Percentiles rank a stretch among this genome's conserved stretches.
These are phyloP conservation scores for Busseola fusca DNA, from an alignment of 2,888 invertebrate genomes.

Conservation along the genomic window DNA sequence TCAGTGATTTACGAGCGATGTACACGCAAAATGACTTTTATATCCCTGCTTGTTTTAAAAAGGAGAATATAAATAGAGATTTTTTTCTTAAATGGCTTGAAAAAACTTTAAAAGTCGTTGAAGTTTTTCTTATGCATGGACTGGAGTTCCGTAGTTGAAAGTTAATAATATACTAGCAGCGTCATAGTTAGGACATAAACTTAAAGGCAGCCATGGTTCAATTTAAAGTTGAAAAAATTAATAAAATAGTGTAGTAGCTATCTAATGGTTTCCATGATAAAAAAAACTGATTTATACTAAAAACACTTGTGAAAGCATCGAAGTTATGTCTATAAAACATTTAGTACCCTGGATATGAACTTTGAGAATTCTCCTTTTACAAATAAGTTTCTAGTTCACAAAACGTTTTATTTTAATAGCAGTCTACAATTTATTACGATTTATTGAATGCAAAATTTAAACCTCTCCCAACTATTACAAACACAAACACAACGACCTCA, in stretches of 20 bases:
- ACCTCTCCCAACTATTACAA: neutral
- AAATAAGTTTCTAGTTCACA: neutral
- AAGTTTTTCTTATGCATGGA: conserved; percentile 44
- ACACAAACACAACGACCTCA: neutral
- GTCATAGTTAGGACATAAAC: conserved; percentile 29
- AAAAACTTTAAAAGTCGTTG: conserved; percentile 35
- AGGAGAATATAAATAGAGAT: conserved; percentile 31
- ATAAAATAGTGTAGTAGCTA: neutral
- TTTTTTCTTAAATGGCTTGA: conserved; percentile 35
- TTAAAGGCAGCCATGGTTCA: conserved; percentile 1
- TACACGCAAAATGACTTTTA: conserved; percentile 51
- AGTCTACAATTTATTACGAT: neutral
- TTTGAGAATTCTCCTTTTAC: neutral
- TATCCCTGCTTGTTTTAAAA: conserved; percentile 45
- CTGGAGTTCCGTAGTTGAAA: conserved; percentile 37
- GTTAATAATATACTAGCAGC: conserved; percentile 36
- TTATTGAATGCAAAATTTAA: neutral
- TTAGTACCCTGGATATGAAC: neutral
- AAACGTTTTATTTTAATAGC: neutral
- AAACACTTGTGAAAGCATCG: neutral
- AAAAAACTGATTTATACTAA: neutral
- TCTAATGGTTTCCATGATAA: neutral
- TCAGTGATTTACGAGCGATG: conserved; percentile 39
- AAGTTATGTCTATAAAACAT: neutral
- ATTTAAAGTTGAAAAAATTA: conserved; percentile 21